Evolutionary conservation across 2,888 invertebrate species (phyloP).

Genomic region (Dioctria linearis): DNA sequence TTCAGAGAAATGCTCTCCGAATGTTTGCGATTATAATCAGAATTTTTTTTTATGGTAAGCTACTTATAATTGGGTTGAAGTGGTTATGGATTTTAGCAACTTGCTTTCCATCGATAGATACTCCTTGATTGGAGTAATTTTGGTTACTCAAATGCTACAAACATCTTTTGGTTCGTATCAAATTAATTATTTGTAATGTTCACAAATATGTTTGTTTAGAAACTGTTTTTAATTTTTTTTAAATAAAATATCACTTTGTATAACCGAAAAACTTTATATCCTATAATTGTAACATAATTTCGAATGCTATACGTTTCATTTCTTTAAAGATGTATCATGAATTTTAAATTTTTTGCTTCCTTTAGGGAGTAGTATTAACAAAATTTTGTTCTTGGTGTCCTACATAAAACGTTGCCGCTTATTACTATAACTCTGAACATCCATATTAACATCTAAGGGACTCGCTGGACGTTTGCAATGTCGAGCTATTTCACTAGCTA

Average conservation of each 20-base stretch:
- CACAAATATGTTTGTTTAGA: not conserved
- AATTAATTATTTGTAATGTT: no score
- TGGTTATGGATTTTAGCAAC: no score
- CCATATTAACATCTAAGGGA: slow-evolving; percentile 82
- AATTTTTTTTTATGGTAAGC: no score
- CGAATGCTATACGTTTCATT: slow-evolving; percentile 21
- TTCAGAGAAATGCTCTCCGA: no score
- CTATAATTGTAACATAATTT: slow-evolving; percentile 13
- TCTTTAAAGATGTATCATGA: no score
- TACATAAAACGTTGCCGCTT: slow-evolving; percentile 83
- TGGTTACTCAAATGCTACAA: no score
- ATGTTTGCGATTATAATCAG: no score
- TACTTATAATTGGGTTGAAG: no score
- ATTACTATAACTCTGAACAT: slow-evolving; percentile 80
- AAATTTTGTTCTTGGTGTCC: slow-evolving; percentile 59
- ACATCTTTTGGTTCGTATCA: no score
- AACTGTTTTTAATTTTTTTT: not conserved
- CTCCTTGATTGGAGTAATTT: no score
- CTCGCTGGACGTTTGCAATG: slow-evolving; percentile 81
- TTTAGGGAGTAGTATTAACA: slow-evolving; percentile 21
- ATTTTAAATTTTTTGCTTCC: not conserved
- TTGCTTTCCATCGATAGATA: no score
- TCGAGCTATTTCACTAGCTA: slow-evolving; percentile 81
- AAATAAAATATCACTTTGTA: not conserved
- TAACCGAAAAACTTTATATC: slow-evolving; percentile 12